Conservation (phyloP, 2,113 vertebrate genomes). For the Ptyas mucosa region DNA sequence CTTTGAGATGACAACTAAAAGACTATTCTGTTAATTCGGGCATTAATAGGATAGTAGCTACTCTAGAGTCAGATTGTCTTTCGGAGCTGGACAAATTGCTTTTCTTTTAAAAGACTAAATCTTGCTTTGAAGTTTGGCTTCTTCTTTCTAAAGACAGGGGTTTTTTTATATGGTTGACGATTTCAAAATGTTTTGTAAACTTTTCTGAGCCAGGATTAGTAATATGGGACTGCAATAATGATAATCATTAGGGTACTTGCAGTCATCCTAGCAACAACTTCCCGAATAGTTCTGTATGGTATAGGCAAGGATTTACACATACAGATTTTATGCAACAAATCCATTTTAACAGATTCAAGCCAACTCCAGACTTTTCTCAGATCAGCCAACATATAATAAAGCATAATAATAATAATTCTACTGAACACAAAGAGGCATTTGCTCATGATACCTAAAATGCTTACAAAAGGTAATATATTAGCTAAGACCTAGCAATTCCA, state of each 20-base stretch:
- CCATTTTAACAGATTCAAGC: neutral
- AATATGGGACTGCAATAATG: neutral
- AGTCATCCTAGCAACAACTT: neutral
- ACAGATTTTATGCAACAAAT: conserved; percentile 1
- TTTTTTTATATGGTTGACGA: neutral
- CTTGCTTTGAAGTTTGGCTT: neutral
- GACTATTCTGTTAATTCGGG: neutral
- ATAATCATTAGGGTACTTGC: neutral
- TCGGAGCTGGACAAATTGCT: neutral
- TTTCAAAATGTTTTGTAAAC: neutral
- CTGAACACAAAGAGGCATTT: conserved; percentile 38
- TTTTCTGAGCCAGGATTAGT: neutral
- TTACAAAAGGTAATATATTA: conserved; percentile 37
- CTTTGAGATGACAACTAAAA: neutral
- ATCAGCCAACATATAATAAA: conserved; percentile 50
- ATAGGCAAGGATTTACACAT: neutral
- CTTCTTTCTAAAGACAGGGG: neutral
- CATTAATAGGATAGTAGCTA: neutral
- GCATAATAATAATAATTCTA: conserved; percentile 49
- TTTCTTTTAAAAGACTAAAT: neutral
- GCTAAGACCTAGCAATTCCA: conserved; percentile 26
- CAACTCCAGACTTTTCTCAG: conserved; percentile 41
- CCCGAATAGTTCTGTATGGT: neutral
- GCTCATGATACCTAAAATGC: conserved; percentile 16
- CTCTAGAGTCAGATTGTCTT: neutral